Evolutionary conservation across 1,140 invertebrate genomes (phyloP).

Genomic region (Andrena cerasifolii): DNA sequence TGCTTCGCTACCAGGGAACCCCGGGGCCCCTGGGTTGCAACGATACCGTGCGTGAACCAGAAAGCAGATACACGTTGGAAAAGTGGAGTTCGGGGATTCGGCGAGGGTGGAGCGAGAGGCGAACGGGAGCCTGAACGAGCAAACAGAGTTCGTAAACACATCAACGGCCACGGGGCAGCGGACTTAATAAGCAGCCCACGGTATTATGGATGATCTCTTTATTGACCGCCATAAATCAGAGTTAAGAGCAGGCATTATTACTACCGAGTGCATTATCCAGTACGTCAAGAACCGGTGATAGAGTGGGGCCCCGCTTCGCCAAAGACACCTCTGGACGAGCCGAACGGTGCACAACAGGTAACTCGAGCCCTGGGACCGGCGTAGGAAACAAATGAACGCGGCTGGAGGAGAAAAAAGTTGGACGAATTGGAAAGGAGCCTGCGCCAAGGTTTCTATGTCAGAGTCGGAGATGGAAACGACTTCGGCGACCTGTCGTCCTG

Average conservation of each 20-base stretch:
- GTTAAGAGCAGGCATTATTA: constrained; percentile 49
- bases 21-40: background rate
- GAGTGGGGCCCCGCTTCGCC: constrained; percentile 11
- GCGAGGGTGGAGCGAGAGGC: background rate
- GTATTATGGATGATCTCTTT: constrained; percentile 56
- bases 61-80: constrained; percentile 28
- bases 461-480: too few species aligned
- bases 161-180: constrained; percentile 14
- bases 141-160: constrained; percentile 46
- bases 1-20: background rate
- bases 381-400: background rate
- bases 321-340: constrained; percentile 21
- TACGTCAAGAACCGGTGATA: constrained; percentile 35
- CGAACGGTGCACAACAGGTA: background rate
- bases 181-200: constrained; percentile 41
- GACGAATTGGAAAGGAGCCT: too few species aligned
- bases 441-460: too few species aligned
- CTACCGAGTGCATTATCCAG: constrained; percentile 30
- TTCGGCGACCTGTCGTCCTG: too few species aligned
- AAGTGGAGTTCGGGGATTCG: background rate
- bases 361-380: background rate
- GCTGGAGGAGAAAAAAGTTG: background rate
- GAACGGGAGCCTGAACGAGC: constrained; percentile 23
- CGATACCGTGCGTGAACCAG: constrained; percentile 1
- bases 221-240: constrained; percentile 55